phyloP scores from a whole-genome alignment of 2,113 vertebrate species.

The Corapipo altera region DNA sequence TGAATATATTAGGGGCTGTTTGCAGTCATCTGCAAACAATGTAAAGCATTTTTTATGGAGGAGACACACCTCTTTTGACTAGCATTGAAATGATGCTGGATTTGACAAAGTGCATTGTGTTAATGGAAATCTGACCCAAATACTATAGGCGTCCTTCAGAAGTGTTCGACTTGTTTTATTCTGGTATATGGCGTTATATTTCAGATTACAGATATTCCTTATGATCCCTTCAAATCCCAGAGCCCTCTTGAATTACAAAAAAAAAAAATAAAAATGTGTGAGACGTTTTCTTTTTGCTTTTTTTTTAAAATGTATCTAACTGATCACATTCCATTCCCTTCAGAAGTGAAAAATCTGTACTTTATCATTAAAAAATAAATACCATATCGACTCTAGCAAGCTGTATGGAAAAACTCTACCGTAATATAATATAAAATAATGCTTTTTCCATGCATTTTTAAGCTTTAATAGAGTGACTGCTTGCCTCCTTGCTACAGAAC shows the following conservation, averaged over 20 bases:
- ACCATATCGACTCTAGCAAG: background rate
- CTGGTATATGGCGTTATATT: background rate
- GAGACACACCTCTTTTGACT: background rate
- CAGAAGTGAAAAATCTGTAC: background rate
- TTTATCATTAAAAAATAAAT: background rate
- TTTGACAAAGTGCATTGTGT: background rate
- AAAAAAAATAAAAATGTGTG: background rate
- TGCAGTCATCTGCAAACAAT: background rate
- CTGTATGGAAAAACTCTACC: background rate
- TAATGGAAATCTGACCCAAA: background rate
- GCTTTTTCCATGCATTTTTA: background rate
- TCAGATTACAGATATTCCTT: background rate
- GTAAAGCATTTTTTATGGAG: background rate
- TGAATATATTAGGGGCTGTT: background rate
- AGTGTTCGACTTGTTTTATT: background rate
- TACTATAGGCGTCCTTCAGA: background rate
- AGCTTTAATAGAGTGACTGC: background rate
- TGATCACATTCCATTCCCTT: background rate
- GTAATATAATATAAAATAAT: background rate
- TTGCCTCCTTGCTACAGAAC: background rate
- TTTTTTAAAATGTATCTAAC: background rate
- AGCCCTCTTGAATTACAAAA: background rate
- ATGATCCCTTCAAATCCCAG: background rate
- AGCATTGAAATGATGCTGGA: background rate
- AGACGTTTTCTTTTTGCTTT: background rate